Evolutionary conservation across 2,113 vertebrate species (phyloP).

Genomic region (Urocolius indicus): DNA sequence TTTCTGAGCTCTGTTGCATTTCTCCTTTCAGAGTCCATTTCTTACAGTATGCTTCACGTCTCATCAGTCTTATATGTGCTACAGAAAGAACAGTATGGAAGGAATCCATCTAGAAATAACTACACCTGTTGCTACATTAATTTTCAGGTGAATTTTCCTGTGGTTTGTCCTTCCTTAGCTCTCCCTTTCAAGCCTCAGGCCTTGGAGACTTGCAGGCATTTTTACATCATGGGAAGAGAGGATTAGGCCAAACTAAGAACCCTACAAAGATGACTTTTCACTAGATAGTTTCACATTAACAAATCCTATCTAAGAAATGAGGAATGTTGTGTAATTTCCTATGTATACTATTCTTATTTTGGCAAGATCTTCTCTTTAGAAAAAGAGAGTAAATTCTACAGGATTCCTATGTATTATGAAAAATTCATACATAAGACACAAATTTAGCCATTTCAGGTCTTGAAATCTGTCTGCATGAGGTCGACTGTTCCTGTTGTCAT

Average conservation of each 20-base stretch:
- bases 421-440: neutral
- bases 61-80: neutral
- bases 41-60: neutral
- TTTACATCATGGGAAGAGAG: neutral
- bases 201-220: neutral
- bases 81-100: neutral
- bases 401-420: neutral
- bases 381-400: neutral
- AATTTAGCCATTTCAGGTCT: neutral
- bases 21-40: neutral
- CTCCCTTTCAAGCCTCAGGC: neutral
- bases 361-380: neutral
- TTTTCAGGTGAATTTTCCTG: neutral
- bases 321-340: neutral
- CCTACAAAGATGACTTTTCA: neutral
- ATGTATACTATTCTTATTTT: neutral
- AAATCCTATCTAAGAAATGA: neutral
- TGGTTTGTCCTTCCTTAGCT: neutral
- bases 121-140: neutral
- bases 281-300: neutral
- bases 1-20: neutral
- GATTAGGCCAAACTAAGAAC: neutral
- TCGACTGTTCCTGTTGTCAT: neutral
- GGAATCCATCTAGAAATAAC: neutral
- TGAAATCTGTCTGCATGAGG: neutral